Base-by-base conservation (phyloP, 2,888 invertebrate genomes). In the Caprella mutica region DNA sequence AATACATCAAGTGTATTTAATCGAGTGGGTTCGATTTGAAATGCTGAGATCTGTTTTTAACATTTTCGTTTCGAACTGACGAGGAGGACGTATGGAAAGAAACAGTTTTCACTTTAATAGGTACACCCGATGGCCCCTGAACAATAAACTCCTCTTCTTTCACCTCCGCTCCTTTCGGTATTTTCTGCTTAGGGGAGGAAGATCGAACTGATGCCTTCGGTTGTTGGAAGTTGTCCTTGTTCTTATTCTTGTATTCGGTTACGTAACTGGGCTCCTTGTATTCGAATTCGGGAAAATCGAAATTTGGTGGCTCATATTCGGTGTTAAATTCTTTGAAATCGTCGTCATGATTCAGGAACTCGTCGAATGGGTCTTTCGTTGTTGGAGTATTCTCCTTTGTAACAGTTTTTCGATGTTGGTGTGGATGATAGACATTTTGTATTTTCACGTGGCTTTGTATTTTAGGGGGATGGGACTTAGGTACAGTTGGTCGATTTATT, bases 111-210 rank as follows among this genome's bases (percentile, higher is more conserved):
- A 48, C 48, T 30, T 48, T 48, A 1, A 48, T 48, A 9, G 48
- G 48, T 2, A 48, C 48, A 21, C 48, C 48, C 8, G 48, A 48
- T 1, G 48, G 48, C 19, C 48, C 48, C 21, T 48, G 29, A 26
- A 48, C 27, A 21, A 48, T 30, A 24, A 30, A 48, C 21, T 48
- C 48, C 17, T 48, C 21, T 30, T 48, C 48, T 2, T 27, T 48
- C n/a, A 48, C 48, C 19, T 48, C 30, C 4, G 48, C 48, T 48
- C 48, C 48, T 48, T 48, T 21, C 12, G 48, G 48, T 9, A 48
- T 48, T 12, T 48, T 48, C 21, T 30, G 19, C 30, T 48, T 48
- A 21, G 19, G 17, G 19, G 21, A 4, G 17, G 29, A 30, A 3
- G 48, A 29, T 29, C 30, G 19, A 1, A 30, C 21, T n/a, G n/a